A percentile compares a stretch with the other conserved stretches of the same genome.
Conservation (phyloP, 2,113 vertebrate species). For the Aspiorhynchus laticeps region DNA sequence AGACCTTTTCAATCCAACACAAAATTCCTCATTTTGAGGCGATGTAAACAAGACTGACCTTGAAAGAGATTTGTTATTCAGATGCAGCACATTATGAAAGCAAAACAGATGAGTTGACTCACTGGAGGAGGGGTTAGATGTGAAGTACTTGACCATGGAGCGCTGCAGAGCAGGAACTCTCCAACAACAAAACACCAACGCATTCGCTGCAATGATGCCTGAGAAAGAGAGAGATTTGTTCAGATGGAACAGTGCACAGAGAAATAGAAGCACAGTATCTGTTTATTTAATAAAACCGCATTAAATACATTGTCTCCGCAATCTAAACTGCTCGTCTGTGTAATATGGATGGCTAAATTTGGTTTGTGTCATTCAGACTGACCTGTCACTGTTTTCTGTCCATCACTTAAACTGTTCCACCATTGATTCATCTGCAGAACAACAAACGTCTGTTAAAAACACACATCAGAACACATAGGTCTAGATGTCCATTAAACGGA, state of each 20-base stretch:
- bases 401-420: conserved; percentile 94
- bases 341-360: not conserved
- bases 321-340: not conserved
- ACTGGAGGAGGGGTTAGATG: conserved; percentile 92
- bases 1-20: not conserved
- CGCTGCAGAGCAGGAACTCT: conserved; percentile 84
- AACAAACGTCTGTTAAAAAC: conserved; percentile 5
- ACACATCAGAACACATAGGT: not conserved
- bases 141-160: conserved; percentile 91
- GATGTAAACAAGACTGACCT: not conserved
- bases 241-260: not conserved
- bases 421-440: conserved; percentile 88
- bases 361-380: conserved; percentile 39
- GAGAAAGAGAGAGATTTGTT: conserved; percentile 22
- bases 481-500: not conserved
- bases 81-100: not conserved
- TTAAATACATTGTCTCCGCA: not conserved
- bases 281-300: not conserved
- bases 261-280: not conserved
- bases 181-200: conserved; percentile 91
- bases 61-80: not conserved
- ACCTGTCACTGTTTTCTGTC: conserved; percentile 93
- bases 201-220: conserved; percentile 93
- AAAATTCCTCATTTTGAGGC: not conserved
- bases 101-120: conserved; percentile 69